Conservation (phyloP, 2,888 invertebrate species). For the Lordiphosa andalusiaca region DNA sequence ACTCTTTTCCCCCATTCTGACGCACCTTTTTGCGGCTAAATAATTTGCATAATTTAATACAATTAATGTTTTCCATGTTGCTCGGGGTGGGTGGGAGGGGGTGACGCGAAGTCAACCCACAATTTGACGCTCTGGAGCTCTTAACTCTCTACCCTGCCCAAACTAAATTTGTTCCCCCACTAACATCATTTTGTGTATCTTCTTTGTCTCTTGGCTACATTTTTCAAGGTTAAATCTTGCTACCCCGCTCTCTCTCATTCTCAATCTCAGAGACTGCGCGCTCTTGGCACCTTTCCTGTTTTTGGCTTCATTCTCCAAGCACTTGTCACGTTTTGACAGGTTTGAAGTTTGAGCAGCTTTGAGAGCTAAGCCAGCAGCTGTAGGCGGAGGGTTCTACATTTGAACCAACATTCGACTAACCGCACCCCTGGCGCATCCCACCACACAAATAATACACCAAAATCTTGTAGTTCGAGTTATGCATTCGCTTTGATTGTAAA, state of each 20-base stretch:
- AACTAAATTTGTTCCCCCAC: too few relatives aligned
- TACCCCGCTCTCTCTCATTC: constrained; percentile 11
- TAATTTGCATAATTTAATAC: constrained; percentile 45
- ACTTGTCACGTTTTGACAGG: constrained; percentile 34
- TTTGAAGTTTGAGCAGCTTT: constrained; percentile 9
- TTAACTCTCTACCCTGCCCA: too few relatives aligned
- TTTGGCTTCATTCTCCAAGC: neutral
- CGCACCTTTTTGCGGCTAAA: constrained; percentile 29
- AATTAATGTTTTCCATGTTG: constrained; percentile 22
- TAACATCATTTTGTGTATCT: neutral
- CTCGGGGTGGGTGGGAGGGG: constrained; percentile 21
- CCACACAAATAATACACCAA: neutral
- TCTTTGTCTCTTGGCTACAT: constrained; percentile 28
- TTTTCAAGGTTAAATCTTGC: constrained; percentile 38
- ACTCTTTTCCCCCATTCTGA: constrained; percentile 25
- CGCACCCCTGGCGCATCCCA: neutral
- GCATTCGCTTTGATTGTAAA: constrained; percentile 56
- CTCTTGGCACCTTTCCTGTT: neutral
- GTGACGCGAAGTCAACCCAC: constrained; percentile 32
- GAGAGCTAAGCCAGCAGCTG: neutral
- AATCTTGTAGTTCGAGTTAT: constrained; percentile 30
- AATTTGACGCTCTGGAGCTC: neutral
- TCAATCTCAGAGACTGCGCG: neutral
- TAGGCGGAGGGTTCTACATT: constrained; percentile 2
- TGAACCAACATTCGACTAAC: constrained; percentile 7